These are phyloP conservation scores for Thaumetopoea pityocampa DNA, from an alignment of 1,140 invertebrate genomes.

Conservation along the genomic window DNA sequence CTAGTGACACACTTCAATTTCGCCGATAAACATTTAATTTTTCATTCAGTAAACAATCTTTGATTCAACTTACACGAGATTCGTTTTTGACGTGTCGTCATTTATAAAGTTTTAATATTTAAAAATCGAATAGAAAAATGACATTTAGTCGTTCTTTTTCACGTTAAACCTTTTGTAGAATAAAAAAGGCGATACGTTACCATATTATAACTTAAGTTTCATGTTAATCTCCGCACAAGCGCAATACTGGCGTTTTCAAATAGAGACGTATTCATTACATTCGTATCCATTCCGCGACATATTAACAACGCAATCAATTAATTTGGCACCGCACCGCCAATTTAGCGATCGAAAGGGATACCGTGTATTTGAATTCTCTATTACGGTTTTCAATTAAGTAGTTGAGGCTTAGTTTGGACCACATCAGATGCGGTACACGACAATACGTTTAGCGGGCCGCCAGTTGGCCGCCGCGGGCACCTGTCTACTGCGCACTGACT, in stretches of 20 bases:
- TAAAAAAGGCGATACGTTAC: too few species aligned
- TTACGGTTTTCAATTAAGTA: conserved; percentile 68
- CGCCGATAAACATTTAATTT: too few species aligned
- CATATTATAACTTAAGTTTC: too few species aligned
- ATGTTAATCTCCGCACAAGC: too few species aligned
- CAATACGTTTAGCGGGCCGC: conserved; percentile 57
- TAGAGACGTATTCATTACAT: conserved; percentile 9
- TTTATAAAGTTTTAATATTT: too few species aligned
- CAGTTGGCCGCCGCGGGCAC: conserved; percentile 28
- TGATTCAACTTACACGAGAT: too few species aligned
- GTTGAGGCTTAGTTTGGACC: conserved; percentile 57
- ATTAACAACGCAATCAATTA: conserved; percentile 28
- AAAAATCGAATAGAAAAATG: too few species aligned
- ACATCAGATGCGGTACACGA: conserved; percentile 48
- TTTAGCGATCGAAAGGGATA: conserved; percentile 53
- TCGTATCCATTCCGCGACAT: conserved; percentile 20
- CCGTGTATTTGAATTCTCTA: conserved; percentile 55
- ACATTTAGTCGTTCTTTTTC: too few species aligned
- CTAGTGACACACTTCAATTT: conserved; percentile 10
- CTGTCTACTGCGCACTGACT: conserved; percentile 40
- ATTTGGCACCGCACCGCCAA: conserved; percentile 33
- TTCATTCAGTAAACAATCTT: too few species aligned
- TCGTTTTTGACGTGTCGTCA: too few species aligned
- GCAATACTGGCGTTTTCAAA: not conserved
- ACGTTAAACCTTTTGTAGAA: too few species aligned